Evolutionary conservation across 1,140 invertebrate genomes (phyloP).

Genomic region (Pygmarrhopalites habei): DNA sequence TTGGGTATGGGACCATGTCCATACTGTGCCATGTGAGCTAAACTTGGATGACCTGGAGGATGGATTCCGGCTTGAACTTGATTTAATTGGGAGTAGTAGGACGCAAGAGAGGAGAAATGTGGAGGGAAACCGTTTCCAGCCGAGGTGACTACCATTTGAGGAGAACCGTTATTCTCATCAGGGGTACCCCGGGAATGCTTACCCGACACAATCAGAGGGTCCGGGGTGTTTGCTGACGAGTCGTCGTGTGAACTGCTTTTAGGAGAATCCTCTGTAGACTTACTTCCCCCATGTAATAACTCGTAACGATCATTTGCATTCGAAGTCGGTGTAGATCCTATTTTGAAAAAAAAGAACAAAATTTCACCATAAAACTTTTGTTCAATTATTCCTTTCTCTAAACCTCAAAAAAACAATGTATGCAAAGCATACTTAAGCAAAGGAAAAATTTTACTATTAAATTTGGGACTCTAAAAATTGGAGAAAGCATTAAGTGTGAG

Average conservation of each 20-base stretch:
- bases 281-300: constrained; percentile 35
- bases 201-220: constrained; percentile 21
- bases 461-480: no score
- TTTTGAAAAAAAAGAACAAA: not conserved
- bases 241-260: constrained; percentile 40
- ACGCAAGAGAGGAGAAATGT: constrained; percentile 34
- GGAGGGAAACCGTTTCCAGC: constrained; percentile 28
- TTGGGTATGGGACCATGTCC: constrained; percentile 30
- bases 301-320: constrained; percentile 38
- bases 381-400: not conserved
- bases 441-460: constrained; percentile 1
- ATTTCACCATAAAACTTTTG: not conserved
- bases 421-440: no score
- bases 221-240: constrained; percentile 31
- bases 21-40: constrained; percentile 37
- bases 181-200: constrained; percentile 24
- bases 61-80: constrained; percentile 35
- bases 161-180: constrained; percentile 24
- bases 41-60: constrained; percentile 23
- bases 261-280: constrained; percentile 38
- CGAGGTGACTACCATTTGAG: constrained; percentile 25
- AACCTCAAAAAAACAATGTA: not conserved
- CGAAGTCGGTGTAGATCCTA: constrained; percentile 38
- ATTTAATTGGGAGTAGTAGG: constrained; percentile 36
- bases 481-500: no score